Evolutionary conservation across 2,888 invertebrate genomes (phyloP).

Genomic region (Conomelus anceps): DNA sequence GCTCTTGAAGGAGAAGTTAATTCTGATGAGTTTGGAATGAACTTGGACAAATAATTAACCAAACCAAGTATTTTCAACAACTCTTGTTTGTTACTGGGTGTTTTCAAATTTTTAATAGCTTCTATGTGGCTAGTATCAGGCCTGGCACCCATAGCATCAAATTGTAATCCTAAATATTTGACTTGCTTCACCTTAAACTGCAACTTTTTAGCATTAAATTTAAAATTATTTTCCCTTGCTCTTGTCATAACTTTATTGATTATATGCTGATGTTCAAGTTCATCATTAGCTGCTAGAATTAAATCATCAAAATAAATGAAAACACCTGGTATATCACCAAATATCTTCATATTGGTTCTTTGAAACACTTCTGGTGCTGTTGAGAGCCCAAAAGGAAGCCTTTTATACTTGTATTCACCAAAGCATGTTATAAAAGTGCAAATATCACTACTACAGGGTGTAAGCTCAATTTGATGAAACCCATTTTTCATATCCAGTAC

Average conservation of each 20-base stretch:
- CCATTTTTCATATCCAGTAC: too few species aligned
- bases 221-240: conserved; percentile 22
- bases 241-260: conserved; percentile 29
- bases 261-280: conserved; percentile 30
- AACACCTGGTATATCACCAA: conserved; percentile 31
- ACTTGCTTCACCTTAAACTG: conserved; percentile 17
- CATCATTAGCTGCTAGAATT: conserved; percentile 31
- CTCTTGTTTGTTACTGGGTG: too few species aligned
- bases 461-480: too few species aligned
- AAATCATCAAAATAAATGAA: conserved; percentile 36
- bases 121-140: neutral
- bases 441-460: too few species aligned
- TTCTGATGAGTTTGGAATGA: too few species aligned
- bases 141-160: conserved; percentile 11
- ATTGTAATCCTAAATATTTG: conserved; percentile 20
- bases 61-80: too few species aligned
- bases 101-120: neutral
- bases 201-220: conserved; percentile 20
- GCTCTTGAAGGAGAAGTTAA: too few species aligned
- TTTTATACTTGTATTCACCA: neutral
- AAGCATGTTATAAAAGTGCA: too few species aligned
- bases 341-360: conserved; percentile 27
- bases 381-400: conserved; percentile 19
- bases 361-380: conserved; percentile 31
- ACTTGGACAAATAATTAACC: too few species aligned